Conservation (phyloP, 2,797 vertebrate species). For the Natrix natrix region DNA sequence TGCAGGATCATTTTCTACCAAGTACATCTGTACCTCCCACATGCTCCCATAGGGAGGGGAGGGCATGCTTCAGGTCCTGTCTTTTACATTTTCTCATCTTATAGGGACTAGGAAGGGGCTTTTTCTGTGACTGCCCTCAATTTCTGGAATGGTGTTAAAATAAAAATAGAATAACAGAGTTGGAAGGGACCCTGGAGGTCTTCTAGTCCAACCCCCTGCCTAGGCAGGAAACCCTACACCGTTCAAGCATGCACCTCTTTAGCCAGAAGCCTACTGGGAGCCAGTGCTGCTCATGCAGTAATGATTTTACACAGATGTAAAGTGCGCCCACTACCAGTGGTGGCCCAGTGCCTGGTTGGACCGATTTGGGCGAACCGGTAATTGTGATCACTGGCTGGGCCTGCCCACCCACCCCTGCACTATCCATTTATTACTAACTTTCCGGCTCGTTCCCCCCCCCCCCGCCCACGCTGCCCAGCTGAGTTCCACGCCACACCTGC, state of each 20-base stretch:
- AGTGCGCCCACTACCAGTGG: background rate
- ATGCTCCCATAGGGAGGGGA: background rate
- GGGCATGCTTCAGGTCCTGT: background rate
- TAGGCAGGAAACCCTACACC: too few species aligned
- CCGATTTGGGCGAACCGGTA: too few species aligned
- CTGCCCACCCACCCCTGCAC: too few species aligned
- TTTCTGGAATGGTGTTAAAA: background rate
- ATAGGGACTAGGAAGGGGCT: background rate
- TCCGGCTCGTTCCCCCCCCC: too few species aligned
- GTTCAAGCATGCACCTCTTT: background rate
- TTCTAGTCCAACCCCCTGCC: too few species aligned
- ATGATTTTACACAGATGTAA: background rate
- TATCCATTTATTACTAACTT: too few species aligned
- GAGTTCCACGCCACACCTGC: too few species aligned
- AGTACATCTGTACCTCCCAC: background rate
- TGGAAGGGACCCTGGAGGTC: too few species aligned
- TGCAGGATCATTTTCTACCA: background rate
- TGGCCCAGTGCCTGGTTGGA: too few species aligned
- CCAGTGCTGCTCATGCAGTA: background rate
- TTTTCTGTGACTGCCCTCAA: background rate
- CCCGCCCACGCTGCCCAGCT: too few species aligned
- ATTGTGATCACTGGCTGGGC: too few species aligned
- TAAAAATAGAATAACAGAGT: too few species aligned
- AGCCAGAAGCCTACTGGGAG: background rate
- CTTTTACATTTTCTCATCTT: background rate